phyloP scores from a whole-genome alignment of 2,888 invertebrate species.

The Oscheius myriophilus region DNA sequence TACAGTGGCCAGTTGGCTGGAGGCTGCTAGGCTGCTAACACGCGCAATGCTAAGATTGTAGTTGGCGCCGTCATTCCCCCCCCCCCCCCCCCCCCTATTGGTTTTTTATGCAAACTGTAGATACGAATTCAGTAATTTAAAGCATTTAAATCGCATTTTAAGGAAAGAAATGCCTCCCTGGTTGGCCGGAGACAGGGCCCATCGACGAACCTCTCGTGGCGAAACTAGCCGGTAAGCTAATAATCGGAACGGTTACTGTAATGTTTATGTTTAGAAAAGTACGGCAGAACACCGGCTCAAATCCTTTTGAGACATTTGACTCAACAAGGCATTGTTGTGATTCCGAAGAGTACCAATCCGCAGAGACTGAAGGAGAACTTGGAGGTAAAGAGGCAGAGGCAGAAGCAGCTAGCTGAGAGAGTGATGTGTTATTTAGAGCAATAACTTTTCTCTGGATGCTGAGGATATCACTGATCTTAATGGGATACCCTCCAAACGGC shows the following conservation, averaged over 20 bases:
- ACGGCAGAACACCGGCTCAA: conserved; percentile 53
- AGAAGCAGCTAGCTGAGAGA: too few relatives aligned
- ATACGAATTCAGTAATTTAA: too few relatives aligned
- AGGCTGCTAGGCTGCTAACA: too few relatives aligned
- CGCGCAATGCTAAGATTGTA: too few relatives aligned
- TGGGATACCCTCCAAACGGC: conserved; percentile 13
- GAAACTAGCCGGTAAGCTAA: conserved; percentile 18
- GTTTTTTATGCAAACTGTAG: too few relatives aligned
- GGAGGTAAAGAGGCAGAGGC: conserved; percentile 14
- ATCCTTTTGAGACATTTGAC: conserved; percentile 39
- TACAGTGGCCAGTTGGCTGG: too few relatives aligned
- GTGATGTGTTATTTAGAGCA: conserved; percentile 22
- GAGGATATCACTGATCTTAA: conserved; percentile 32
- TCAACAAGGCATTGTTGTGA: conserved; percentile 37
- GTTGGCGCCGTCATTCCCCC: too few relatives aligned
- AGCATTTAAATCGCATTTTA: too few relatives aligned
- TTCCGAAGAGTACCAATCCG: conserved; percentile 40
- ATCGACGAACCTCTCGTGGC: conserved; percentile 40
- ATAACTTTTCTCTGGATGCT: conserved; percentile 32
- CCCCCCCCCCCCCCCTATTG: too few relatives aligned
- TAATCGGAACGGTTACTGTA: not conserved
- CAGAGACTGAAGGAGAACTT: conserved; percentile 36
- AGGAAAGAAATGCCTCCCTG: conserved; percentile 26
- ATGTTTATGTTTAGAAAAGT: conserved; percentile 39
- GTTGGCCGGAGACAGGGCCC: conserved; percentile 30